A percentile compares a stretch with the other conserved stretches of the same genome.
These are phyloP conservation scores for Antechinus flavipes DNA, from an alignment of 2,113 vertebrate species.

Conservation along the genomic window DNA sequence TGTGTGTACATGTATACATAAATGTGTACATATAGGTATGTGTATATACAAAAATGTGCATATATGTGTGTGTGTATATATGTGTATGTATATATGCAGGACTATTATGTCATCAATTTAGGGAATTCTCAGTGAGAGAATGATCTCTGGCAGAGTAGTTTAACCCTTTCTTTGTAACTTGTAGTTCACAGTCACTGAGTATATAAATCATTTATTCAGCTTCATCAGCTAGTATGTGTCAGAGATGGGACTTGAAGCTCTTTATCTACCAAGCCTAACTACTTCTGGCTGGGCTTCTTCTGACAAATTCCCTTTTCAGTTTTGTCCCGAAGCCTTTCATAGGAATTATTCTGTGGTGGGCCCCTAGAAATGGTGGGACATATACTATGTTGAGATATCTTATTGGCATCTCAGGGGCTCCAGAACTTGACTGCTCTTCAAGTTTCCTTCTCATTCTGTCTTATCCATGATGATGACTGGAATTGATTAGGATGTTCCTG, in stretches of 20 bases:
- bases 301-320: background rate
- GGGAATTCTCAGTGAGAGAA: background rate
- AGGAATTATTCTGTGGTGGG: background rate
- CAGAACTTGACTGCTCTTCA: background rate
- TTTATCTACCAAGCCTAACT: background rate
- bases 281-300: background rate
- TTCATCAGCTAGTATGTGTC: too few species aligned
- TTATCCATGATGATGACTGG: background rate
- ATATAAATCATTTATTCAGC: too few species aligned
- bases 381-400: background rate
- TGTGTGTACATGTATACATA: too few species aligned
- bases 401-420: background rate
- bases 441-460: background rate
- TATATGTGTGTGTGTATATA: rapidly evolving
- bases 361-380: background rate
- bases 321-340: background rate
- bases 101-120: background rate
- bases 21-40: too few species aligned
- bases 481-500: background rate
- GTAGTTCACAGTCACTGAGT: background rate
- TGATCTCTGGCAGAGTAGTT: too few species aligned
- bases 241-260: background rate
- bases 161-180: background rate
- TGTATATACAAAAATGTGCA: background rate
- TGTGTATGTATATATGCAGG: background rate